Conservation (phyloP, 2,113 vertebrate species). For the Varanus komodoensis region DNA sequence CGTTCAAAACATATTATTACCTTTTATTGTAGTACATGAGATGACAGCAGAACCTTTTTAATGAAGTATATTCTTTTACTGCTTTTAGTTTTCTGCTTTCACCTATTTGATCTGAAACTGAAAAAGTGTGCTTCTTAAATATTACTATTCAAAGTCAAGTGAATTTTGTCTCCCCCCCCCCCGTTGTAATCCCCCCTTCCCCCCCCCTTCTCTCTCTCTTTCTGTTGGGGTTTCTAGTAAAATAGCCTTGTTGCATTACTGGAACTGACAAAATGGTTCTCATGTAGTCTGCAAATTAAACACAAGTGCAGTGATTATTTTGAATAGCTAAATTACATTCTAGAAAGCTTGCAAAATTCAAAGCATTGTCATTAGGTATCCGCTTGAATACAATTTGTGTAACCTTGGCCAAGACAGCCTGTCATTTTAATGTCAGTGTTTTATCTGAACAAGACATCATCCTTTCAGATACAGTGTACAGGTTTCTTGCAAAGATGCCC, state of each 20-base stretch:
- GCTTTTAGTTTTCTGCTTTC: constrained; percentile 80
- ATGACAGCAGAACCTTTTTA: constrained; percentile 83
- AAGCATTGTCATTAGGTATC: constrained; percentile 90
- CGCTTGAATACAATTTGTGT: constrained; percentile 92
- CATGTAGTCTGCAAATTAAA: constrained; percentile 86
- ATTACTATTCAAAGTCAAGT: constrained; percentile 76
- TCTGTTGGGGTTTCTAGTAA: constrained; percentile 74
- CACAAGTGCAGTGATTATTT: constrained; percentile 90
- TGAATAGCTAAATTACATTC: constrained; percentile 94
- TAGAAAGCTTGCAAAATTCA: constrained; percentile 92
- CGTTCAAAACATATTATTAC: constrained; percentile 86
- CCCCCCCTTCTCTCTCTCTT: constrained; percentile 48
- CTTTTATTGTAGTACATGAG: constrained; percentile 81
- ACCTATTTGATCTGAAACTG: constrained; percentile 81
- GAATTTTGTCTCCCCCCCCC: constrained; percentile 69
- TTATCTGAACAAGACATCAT: constrained; percentile 92
- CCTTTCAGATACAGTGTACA: constrained; percentile 83
- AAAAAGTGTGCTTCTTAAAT: constrained; percentile 80
- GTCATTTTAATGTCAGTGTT: constrained; percentile 92
- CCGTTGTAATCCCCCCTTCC: constrained; percentile 55
- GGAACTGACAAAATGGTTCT: constrained; percentile 86
- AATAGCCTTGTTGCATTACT: constrained; percentile 83
- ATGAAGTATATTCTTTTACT: constrained; percentile 82
- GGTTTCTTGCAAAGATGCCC: constrained; percentile 85
- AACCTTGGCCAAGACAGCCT: constrained; percentile 95